These are phyloP conservation scores for Stegana nigrithorax DNA, from an alignment of 2,888 invertebrate genomes.

Conservation along the genomic window DNA sequence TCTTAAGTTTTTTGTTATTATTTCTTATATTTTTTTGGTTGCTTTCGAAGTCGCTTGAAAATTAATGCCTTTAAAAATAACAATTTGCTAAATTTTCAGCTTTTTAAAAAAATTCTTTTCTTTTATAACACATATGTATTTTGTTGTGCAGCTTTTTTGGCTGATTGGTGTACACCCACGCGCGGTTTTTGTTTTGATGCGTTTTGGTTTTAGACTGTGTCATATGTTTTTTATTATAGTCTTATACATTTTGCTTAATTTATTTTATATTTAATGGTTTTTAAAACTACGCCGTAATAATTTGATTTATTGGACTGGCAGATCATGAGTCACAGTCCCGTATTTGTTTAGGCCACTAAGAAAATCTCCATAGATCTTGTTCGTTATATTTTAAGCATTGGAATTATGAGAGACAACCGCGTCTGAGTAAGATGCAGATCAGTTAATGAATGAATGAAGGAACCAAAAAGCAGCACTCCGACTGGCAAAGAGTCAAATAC, in stretches of 20 bases:
- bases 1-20: conserved; percentile 29
- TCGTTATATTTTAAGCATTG: too few relatives aligned
- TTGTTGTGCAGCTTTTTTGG: conserved; percentile 6
- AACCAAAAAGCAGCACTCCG: too few relatives aligned
- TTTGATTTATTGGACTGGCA: too few relatives aligned
- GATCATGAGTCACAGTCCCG: too few relatives aligned
- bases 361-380: too few relatives aligned
- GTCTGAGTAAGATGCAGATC: too few relatives aligned
- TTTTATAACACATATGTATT: conserved; percentile 14
- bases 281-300: too few relatives aligned
- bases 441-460: too few relatives aligned
- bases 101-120: conserved; percentile 7
- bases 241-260: not conserved
- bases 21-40: conserved; percentile 22
- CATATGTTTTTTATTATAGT: conserved; percentile 1
- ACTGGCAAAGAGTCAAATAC: too few relatives aligned
- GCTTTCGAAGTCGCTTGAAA: conserved; percentile 39
- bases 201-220: conserved; percentile 22
- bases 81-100: conserved; percentile 51
- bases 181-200: conserved; percentile 24
- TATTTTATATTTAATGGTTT: not conserved
- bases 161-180: conserved; percentile 21
- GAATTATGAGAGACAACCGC: too few relatives aligned
- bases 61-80: conserved; percentile 52
- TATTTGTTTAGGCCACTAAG: too few relatives aligned